Conservation (phyloP, 2,113 vertebrate species). For the Carollia perspicillata region DNA sequence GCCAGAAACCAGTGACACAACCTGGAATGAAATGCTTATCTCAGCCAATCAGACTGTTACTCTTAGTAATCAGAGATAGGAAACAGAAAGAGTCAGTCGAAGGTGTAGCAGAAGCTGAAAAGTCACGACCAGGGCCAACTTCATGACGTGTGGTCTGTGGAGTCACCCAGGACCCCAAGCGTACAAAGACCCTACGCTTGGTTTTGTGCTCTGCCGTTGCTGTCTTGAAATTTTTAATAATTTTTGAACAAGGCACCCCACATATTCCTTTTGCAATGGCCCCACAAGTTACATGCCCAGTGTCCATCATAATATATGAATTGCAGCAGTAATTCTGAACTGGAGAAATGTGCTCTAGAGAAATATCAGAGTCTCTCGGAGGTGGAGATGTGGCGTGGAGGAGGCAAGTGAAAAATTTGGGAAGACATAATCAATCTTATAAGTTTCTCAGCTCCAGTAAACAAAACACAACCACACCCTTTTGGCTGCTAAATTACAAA, state of each 20-base stretch:
- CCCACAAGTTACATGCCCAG: not conserved
- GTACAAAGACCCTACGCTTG: not conserved
- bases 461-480: not conserved
- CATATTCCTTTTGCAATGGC: not conserved
- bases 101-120: not conserved
- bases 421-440: not conserved
- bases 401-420: not conserved
- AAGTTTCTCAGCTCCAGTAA: not conserved
- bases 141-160: rapidly evolving
- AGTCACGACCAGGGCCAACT: not conserved
- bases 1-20: not conserved
- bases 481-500: conserved; percentile 17
- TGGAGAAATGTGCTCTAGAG: not conserved
- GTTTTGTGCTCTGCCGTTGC: not conserved
- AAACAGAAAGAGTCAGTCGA: not conserved
- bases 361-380: not conserved
- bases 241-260: not conserved
- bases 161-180: not conserved
- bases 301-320: not conserved
- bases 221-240: not conserved
- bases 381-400: rapidly evolving
- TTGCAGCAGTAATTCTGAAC: not conserved
- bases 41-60: not conserved
- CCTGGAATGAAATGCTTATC: not conserved
- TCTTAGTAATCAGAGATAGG: not conserved